phyloP scores from a whole-genome alignment of 2,797 vertebrate species.

The Pangasius krempfi region DNA sequence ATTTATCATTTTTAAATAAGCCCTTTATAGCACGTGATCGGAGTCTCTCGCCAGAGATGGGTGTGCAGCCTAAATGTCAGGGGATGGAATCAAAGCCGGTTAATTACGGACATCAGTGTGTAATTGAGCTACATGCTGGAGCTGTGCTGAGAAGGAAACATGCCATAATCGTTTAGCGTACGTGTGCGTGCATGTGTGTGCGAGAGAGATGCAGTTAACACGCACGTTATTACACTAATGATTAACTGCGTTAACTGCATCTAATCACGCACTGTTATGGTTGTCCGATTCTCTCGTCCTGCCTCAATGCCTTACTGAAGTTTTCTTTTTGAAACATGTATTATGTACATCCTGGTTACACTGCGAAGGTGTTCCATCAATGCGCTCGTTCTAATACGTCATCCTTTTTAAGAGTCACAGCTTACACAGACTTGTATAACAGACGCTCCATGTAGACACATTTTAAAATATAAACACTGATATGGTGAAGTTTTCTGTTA shows the following conservation, averaged over 20 bases:
- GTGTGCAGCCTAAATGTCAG: not conserved
- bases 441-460: not conserved
- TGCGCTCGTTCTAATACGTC: no score
- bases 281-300: not conserved
- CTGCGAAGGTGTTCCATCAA: not conserved
- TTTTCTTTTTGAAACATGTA: not conserved
- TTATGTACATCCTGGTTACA: not conserved
- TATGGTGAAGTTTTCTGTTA: not conserved
- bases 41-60: not conserved
- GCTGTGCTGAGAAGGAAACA: constrained; percentile 31
- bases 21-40: not conserved
- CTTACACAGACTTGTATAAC: not conserved
- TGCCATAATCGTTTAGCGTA: not conserved
- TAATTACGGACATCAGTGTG: constrained; percentile 28
- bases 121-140: constrained; percentile 33
- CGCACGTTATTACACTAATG: not conserved
- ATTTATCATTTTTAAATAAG: not conserved
- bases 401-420: no score
- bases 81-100: not conserved
- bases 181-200: constrained; percentile 61
- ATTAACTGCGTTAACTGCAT: not conserved
- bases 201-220: not conserved
- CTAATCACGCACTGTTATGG: not conserved
- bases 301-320: not conserved
- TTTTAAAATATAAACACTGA: no score